Evolutionary conservation across 2,113 vertebrate species (phyloP), one percentile per base, ranked within the genome.

Genomic region (Chaetodon trifascialis): DNA sequence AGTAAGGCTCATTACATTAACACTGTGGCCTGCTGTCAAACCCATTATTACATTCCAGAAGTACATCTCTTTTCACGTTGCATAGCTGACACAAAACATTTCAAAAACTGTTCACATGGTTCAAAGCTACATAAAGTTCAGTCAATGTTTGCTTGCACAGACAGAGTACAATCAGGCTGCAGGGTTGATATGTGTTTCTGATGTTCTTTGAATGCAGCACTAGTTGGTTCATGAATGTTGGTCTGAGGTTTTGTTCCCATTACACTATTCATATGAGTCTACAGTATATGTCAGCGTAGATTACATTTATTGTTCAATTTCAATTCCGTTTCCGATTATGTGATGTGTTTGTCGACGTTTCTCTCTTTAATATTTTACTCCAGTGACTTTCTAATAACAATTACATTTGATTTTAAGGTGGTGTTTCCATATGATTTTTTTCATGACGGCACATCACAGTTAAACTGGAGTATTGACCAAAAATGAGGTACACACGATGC

Each of bases 11-110:
- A 14, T 76, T 19, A 86, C 76, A 83, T 67, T 77, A 85, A 85
- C 68, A 79, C 82, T 81, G 80, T 69, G 55, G 66, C 78, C 68
- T 74, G 30, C 69, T 66, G 64, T 38, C 54, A 74, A 80, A 81
- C 54, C 81, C 44, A 56, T 73, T 10, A 56, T 59, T 76, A 87
- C 87, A 86, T 85, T 90, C 86, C 56, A 86, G 52, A 49, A 74
- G 58, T 52, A 54, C 15, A 0, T 62, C 64, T 81, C 65, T 87
- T 82, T 65, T 85, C 64, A 88, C 21, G 52, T 94, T 95, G 94
- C 94, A 94, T 94, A 95, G 94, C 90, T 83, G 89, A 92, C 90
- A 92, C 88, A 86, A 89, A 85, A 87, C 64, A 79, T 83, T 65
- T 73, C 44, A 60, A 86, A 79, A 84, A 76, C 10, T 51, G 16